Conservation (phyloP, 2,797 vertebrate genomes). For the Labroides dimidiatus region DNA sequence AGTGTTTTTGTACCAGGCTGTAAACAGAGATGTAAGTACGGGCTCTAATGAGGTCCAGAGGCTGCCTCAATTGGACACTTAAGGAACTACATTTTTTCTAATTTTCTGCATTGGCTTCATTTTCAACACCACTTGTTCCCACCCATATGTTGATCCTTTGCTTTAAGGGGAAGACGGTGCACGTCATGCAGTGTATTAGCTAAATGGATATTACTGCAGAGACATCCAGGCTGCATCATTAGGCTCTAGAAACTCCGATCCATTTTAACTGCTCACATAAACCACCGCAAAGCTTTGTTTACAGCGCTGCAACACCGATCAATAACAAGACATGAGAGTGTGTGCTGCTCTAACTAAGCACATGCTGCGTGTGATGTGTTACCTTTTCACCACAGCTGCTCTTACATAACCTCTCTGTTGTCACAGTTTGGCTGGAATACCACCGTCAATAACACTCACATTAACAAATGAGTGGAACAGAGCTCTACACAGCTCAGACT, state of each 20-base stretch:
- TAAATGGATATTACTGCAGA: conserved; percentile 15
- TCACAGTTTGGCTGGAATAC: conserved; percentile 24
- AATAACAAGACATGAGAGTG: conserved; percentile 30
- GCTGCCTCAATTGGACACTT: too few relatives aligned
- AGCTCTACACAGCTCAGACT: conserved; percentile 14
- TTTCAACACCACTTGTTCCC: too few relatives aligned
- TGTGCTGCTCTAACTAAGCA: conserved; percentile 10
- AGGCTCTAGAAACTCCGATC: conserved; percentile 32
- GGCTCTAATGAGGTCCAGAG: too few relatives aligned
- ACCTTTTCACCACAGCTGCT: conserved; percentile 17
- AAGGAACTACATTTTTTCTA: too few relatives aligned
- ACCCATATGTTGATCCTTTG: background rate
- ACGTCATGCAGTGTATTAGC: conserved; percentile 16
- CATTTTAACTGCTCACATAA: conserved; percentile 51
- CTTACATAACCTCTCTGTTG: conserved; percentile 36
- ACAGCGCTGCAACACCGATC: conserved; percentile 45
- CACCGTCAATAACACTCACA: conserved; percentile 16
- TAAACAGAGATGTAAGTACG: too few relatives aligned
- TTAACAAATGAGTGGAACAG: conserved; percentile 22
- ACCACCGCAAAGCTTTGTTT: conserved; percentile 33
- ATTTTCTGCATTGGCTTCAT: too few relatives aligned
- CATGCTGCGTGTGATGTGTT: conserved; percentile 3
- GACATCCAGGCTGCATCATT: conserved; percentile 16
- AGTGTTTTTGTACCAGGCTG: too few relatives aligned
- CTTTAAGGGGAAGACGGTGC: background rate